phyloP scores from a whole-genome alignment of 2,888 invertebrate genomes.

The Plusia festucae region DNA sequence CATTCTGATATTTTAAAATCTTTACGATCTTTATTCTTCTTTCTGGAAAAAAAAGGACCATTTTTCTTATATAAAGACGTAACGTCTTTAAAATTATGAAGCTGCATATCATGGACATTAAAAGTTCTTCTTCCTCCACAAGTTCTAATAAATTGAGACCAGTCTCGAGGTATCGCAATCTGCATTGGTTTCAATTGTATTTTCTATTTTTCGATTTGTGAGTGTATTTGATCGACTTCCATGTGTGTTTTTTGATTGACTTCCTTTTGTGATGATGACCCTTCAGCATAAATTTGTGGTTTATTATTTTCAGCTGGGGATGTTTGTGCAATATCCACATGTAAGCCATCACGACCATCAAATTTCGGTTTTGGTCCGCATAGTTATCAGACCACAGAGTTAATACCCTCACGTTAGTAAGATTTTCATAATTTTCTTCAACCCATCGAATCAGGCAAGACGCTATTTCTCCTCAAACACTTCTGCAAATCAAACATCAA shows the following conservation, averaged over 20 bases:
- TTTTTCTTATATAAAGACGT: constrained; percentile 14
- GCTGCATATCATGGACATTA: constrained; percentile 21
- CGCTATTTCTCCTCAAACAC: constrained; percentile 17
- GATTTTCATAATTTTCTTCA: constrained; percentile 9
- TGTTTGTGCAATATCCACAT: constrained; percentile 20
- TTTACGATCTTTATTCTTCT: constrained; percentile 17
- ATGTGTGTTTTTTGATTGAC: no score
- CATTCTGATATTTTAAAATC: constrained; percentile 25
- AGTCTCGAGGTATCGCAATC: constrained; percentile 25
- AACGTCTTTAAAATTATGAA: constrained; percentile 19
- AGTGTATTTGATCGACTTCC: constrained; percentile 35
- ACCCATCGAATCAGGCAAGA: no score
- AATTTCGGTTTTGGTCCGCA: constrained; percentile 27
- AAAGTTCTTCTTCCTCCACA: constrained; percentile 19
- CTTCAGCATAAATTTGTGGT: constrained; percentile 39
- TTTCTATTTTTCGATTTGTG: constrained; percentile 25
- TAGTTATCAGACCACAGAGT: constrained; percentile 32
- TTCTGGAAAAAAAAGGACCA: constrained; percentile 19
- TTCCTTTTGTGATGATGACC: no score
- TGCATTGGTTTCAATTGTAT: constrained; percentile 22
- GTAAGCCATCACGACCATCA: constrained; percentile 21
- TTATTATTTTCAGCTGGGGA: constrained; percentile 23
- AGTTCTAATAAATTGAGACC: constrained; percentile 26
- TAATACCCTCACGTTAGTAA: constrained; percentile 17
- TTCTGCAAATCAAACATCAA: constrained; percentile 42